A percentile compares a stretch with the other conserved stretches of the same genome.
These are phyloP conservation scores for Oncorhynchus clarkii DNA, from an alignment of 2,113 vertebrate genomes.

Conservation along the genomic window DNA sequence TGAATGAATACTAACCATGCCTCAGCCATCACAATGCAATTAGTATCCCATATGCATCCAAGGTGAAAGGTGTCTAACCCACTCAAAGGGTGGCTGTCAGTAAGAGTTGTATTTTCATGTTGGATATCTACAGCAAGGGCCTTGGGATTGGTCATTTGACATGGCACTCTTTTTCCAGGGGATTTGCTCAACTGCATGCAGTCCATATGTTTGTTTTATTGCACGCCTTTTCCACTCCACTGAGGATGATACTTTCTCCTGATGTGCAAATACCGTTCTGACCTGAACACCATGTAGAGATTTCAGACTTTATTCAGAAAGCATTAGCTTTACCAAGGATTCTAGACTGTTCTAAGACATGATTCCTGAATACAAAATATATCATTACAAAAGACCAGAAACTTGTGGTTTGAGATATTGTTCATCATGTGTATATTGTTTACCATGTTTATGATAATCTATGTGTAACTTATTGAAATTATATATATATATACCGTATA, in stretches of 20 bases:
- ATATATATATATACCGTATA: conserved; percentile 47
- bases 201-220: conserved; percentile 55
- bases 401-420: conserved; percentile 78
- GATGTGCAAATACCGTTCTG: conserved; percentile 32
- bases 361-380: conserved; percentile 36
- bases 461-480: conserved; percentile 64
- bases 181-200: conserved; percentile 67
- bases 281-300: conserved; percentile 16
- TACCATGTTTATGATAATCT: conserved; percentile 68
- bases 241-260: conserved; percentile 41
- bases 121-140: conserved; percentile 21
- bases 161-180: conserved; percentile 24
- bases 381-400: conserved; percentile 75
- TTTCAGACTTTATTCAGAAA: conserved; percentile 50
- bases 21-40: conserved; percentile 64
- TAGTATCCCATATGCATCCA: conserved; percentile 70
- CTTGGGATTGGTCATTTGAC: conserved; percentile 45
- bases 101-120: conserved; percentile 36
- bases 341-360: conserved; percentile 66
- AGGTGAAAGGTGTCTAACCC: conserved; percentile 48
- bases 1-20: conserved; percentile 41
- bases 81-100: conserved; percentile 26
- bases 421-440: conserved; percentile 74
- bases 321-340: conserved; percentile 52
- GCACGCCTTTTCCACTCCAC: conserved; percentile 57